Conservation (phyloP, 2,888 invertebrate genomes). For the Nowickia ferox region DNA sequence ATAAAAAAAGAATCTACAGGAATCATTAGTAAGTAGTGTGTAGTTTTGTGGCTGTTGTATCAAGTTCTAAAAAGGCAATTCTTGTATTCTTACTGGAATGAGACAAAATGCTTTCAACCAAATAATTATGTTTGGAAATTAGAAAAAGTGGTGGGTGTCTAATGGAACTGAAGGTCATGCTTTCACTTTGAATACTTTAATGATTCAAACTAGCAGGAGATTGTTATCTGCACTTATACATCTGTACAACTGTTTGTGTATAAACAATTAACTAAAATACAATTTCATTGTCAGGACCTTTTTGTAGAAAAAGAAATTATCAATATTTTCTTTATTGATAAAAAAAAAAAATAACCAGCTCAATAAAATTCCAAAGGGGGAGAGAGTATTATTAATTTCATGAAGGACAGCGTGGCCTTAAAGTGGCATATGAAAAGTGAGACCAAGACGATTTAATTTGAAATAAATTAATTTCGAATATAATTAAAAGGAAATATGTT, state of each 20-base stretch:
- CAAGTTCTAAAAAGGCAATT: slow-evolving; percentile 1
- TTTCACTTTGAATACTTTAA: background rate
- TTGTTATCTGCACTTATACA: background rate
- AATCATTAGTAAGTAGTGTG: background rate
- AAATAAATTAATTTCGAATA: too few species aligned
- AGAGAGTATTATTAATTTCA: too few species aligned
- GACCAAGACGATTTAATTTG: too few species aligned
- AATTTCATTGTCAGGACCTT: background rate
- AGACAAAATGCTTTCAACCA: background rate
- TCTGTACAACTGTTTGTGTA: too few species aligned
- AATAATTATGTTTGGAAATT: slow-evolving; percentile 25
- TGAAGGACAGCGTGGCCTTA: too few species aligned
- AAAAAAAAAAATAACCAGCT: too few species aligned
- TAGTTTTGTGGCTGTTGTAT: background rate
- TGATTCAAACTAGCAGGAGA: background rate
- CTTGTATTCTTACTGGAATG: background rate
- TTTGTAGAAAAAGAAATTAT: too few species aligned
- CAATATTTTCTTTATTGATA: too few species aligned
- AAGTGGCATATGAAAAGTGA: too few species aligned
- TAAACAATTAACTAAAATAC: background rate
- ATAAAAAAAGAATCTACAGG: background rate
- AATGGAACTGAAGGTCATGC: slow-evolving; percentile 19
- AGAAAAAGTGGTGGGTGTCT: background rate
- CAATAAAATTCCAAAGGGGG: too few species aligned
- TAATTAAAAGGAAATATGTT: too few species aligned